Evolutionary conservation across 2,113 vertebrate genomes (phyloP).

Genomic region (Glareola pratincola): DNA sequence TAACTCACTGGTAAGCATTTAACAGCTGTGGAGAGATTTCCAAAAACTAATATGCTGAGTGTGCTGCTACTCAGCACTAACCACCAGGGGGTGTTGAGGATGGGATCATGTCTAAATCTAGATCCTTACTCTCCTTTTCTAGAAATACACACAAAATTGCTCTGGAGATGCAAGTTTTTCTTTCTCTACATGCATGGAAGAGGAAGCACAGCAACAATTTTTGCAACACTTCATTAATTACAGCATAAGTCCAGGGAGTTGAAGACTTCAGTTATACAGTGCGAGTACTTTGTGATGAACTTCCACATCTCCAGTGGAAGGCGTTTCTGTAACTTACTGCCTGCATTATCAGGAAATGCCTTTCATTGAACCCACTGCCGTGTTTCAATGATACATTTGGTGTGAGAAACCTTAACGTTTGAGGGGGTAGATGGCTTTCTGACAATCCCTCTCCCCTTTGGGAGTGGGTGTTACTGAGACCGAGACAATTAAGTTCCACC

Average conservation of each 20-base stretch:
- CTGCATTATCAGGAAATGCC: not conserved
- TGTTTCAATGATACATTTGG: not conserved
- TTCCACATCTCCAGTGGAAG: not conserved
- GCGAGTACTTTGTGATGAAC: not conserved
- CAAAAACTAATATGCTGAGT: not conserved
- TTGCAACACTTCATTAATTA: not conserved
- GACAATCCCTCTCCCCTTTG: not conserved
- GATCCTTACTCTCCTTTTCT: not conserved
- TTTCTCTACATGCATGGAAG: not conserved
- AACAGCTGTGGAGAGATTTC: not conserved
- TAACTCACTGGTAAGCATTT: not conserved
- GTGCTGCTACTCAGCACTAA: not conserved
- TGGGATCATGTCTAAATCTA: not conserved
- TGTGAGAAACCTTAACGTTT: not conserved
- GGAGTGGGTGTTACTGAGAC: not conserved
- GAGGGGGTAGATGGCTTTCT: not conserved
- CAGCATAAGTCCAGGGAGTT: not conserved
- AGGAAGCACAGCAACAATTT: not conserved
- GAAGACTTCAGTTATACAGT: not conserved
- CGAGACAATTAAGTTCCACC: not conserved
- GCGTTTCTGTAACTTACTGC: not conserved
- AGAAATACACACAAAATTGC: not conserved
- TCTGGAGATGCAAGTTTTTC: not conserved
- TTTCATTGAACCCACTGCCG: not conserved
- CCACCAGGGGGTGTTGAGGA: not conserved